Evolutionary conservation across 2,888 invertebrate species (phyloP).

Genomic region (Hirudinaria manillensis): DNA sequence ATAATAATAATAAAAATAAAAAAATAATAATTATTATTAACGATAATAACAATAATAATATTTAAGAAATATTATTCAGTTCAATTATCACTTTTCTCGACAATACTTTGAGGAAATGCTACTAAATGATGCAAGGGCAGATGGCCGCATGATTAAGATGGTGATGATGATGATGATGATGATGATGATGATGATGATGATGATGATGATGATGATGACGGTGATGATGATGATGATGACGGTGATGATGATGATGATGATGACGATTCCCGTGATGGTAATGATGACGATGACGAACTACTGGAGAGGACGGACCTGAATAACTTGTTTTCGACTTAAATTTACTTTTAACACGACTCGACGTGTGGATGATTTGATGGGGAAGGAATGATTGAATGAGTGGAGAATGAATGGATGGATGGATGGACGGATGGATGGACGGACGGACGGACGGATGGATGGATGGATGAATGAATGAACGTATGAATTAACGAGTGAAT

Average conservation of each 20-base stretch:
- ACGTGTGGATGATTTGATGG: neutral
- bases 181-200: slow-evolving; percentile 23
- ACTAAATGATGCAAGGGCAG: neutral
- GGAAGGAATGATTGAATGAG: neutral
- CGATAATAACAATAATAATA: no score
- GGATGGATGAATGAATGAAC: neutral
- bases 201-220: slow-evolving; percentile 21
- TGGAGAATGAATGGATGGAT: neutral
- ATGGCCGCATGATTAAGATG: slow-evolving; percentile 3
- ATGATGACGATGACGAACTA: no score
- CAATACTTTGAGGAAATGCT: neutral
- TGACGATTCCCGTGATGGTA: no score
- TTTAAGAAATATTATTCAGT: no score
- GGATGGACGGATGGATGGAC: neutral
- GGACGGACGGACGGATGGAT: no score
- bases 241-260: neutral
- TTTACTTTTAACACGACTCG: neutral
- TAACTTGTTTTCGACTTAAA: neutral
- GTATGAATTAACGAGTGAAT: neutral
- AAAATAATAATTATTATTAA: no score
- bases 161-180: slow-evolving; percentile 18
- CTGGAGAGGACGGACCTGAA: neutral
- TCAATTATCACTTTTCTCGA: no score
- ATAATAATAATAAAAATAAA: no score
- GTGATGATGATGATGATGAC: slow-evolving; percentile 16